These are phyloP conservation scores for Drosophila trichaetosa DNA, from an alignment of 2,888 invertebrate genomes.

Conservation along the genomic window DNA sequence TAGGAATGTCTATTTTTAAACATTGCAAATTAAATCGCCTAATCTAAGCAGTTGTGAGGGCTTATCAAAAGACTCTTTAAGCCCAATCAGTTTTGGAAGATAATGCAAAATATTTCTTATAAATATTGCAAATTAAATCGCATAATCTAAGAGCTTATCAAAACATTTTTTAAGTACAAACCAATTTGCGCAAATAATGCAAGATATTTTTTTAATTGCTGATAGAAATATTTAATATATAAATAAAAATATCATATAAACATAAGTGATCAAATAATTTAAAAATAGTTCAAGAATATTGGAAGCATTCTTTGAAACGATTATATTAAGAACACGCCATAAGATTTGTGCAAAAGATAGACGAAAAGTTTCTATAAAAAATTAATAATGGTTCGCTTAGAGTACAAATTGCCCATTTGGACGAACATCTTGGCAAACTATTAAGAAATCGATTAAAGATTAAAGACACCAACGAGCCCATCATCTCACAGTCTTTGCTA, in stretches of 20 bases:
- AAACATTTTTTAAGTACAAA: background rate
- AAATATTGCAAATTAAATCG: background rate
- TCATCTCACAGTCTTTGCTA: background rate
- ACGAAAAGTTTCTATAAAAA: background rate
- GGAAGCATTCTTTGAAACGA: background rate
- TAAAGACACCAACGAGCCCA: background rate
- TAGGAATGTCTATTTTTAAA: background rate
- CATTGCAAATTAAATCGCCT: background rate
- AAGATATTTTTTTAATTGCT: background rate
- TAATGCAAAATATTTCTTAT: background rate
- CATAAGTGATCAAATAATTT: no score
- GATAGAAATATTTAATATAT: background rate
- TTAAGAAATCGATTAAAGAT: constrained; percentile 30
- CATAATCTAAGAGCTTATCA: background rate
- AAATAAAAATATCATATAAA: no score
- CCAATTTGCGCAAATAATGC: background rate
- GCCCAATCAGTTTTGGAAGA: no score
- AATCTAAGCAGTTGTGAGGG: background rate
- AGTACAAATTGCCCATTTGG: background rate
- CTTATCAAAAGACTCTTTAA: background rate
- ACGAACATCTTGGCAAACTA: background rate
- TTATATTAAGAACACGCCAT: background rate
- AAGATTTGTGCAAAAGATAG: background rate
- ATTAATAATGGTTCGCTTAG: background rate
- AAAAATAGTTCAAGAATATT: background rate